Conservation (phyloP, 2,888 invertebrate genomes). For the Leucophora obtusa region DNA sequence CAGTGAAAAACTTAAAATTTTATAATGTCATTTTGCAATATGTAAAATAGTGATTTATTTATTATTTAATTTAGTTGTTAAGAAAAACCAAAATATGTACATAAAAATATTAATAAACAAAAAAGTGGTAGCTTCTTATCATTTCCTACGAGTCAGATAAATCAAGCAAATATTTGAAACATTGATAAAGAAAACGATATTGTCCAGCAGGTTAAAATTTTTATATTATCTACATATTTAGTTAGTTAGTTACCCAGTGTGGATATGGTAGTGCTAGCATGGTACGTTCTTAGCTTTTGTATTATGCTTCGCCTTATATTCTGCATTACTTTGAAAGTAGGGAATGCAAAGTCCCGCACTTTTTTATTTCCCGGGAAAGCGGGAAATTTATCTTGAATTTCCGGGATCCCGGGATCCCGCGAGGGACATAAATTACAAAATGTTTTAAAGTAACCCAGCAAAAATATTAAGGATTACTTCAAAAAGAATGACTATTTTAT, state of each 20-base stretch:
- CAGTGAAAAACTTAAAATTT: background rate
- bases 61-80: conserved; percentile 11
- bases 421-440: no score
- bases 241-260: background rate
- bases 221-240: background rate
- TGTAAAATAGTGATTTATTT: conserved; percentile 7
- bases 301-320: no score
- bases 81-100: background rate
- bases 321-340: no score
- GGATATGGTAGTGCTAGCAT: no score
- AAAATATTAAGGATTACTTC: no score
- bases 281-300: no score
- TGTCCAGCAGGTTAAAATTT: background rate
- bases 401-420: no score
- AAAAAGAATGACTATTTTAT: no score
- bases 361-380: no score
- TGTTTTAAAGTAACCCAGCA: no score
- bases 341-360: no score
- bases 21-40: background rate
- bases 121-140: background rate
- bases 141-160: background rate
- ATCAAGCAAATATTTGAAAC: background rate
- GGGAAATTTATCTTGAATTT: no score
- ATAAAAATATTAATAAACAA: background rate
- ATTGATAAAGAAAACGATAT: background rate